A percentile compares a stretch with the other conserved stretches of the same genome.
Evolutionary conservation across 92 coral and sea anemone species (phyloP).

Genomic region (Bergia sp.): DNA sequence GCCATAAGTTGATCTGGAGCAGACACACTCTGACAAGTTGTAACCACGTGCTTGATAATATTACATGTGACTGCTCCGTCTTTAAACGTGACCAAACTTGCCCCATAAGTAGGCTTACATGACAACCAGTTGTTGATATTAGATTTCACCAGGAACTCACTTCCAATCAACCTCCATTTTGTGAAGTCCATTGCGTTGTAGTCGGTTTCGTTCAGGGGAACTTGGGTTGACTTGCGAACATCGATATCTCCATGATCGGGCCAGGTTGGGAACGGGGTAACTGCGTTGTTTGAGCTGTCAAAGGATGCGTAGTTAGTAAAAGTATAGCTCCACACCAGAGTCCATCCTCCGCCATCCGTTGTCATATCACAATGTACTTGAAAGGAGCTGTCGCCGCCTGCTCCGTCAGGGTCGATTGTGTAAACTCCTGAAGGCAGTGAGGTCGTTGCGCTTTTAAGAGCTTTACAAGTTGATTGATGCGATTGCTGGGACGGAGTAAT

Average conservation of each 20-base stretch:
- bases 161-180: slow-evolving; percentile 31
- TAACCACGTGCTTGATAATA: not conserved
- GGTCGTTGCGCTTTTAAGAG: not conserved
- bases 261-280: slow-evolving; percentile 47
- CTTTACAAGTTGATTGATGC: not conserved
- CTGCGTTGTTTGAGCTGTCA: slow-evolving; percentile 1
- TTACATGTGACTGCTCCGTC: slow-evolving; percentile 1
- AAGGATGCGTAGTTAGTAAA: slow-evolving; percentile 37
- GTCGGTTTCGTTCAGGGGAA: slow-evolving; percentile 45
- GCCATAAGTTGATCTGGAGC: not conserved
- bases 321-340: slow-evolving; percentile 44
- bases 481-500: not conserved
- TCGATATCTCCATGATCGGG: not conserved
- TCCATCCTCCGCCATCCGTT: slow-evolving; percentile 56
- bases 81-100: slow-evolving; percentile 18
- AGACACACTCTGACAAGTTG: not conserved
- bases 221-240: slow-evolving; percentile 13
- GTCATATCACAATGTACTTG: slow-evolving; percentile 46
- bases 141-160: slow-evolving; percentile 45
- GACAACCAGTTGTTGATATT: slow-evolving; percentile 59
- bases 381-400: not conserved
- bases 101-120: slow-evolving; percentile 8
- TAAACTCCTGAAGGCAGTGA: slow-evolving; percentile 24
- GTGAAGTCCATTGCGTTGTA: slow-evolving; percentile 35
- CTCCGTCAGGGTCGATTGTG: slow-evolving; percentile 14